Evolutionary conservation across 2,888 invertebrate genomes (phyloP).

Genomic region (Mimumesa dahlbomi): DNA sequence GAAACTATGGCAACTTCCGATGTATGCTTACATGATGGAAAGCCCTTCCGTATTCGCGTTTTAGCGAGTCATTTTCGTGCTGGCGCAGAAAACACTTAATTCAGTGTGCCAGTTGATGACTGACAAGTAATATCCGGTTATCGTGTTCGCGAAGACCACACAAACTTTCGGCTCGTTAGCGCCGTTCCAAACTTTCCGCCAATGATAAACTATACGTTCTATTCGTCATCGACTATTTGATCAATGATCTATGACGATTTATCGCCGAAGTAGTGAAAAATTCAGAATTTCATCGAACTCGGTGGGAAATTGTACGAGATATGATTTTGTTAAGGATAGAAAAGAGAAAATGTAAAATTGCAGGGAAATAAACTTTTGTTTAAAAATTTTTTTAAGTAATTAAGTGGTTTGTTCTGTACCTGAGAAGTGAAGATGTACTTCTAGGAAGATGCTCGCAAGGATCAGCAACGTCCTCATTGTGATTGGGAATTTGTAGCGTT

Average conservation of each 20-base stretch:
- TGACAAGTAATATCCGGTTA: slow-evolving; percentile 76
- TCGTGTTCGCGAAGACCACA: slow-evolving; percentile 64
- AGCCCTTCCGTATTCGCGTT: slow-evolving; percentile 34
- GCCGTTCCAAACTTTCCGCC: slow-evolving; percentile 37
- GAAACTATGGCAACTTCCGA: neutral
- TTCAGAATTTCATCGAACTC: no score
- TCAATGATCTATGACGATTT: no score
- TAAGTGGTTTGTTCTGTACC: slow-evolving; percentile 68
- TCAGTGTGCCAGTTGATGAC: slow-evolving; percentile 60
- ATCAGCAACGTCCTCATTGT: slow-evolving; percentile 73
- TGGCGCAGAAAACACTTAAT: slow-evolving; percentile 73
- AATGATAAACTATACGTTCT: slow-evolving; percentile 16
- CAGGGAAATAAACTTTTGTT: no score
- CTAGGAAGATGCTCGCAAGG: slow-evolving; percentile 68
- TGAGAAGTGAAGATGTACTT: slow-evolving; percentile 71
- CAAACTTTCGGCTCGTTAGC: slow-evolving; percentile 68
- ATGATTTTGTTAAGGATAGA: no score
- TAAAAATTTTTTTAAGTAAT: no score
- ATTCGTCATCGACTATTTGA: no score
- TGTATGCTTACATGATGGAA: slow-evolving; percentile 12
- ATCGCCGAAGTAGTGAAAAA: no score
- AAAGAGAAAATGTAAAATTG: no score
- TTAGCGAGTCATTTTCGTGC: slow-evolving; percentile 64
- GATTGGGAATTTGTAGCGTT: slow-evolving; percentile 40
- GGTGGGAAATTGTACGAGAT: no score